Base-by-base conservation (phyloP, 2,888 invertebrate species). In the Pachydiplax longipennis region DNA sequence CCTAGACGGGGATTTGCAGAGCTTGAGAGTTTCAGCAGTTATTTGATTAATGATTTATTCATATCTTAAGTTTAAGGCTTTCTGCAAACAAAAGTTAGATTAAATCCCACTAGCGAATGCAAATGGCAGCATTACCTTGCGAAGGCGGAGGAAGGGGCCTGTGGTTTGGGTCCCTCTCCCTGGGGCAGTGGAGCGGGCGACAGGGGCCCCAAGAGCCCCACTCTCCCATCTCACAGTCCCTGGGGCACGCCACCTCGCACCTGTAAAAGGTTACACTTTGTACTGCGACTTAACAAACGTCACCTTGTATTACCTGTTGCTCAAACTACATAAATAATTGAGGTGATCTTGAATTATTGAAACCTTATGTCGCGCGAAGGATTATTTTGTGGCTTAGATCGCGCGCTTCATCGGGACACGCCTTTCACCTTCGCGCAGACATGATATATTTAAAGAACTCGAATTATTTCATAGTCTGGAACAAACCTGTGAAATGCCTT, bases 181-280 rank as follows among this genome's bases (percentile, higher is more conserved):
- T 58, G n/a, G 83, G 82, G 44, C 92, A 93, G 91, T 92, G 92
- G 13, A 95, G 94, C 0, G 95, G 95, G 91, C 95, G 95, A 92
- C 96, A 96, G 0, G 95, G 95, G 0, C 95, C 95, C 96, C 96
- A 96, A n/a, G 95, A 94, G 3, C 95, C 94, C 96, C 96, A 96
- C 37, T 95, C 94, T 0, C 95, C 95, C 0, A 96, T 95, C 92
- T 95, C 95, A 92, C 96, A 96, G 92, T 96, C 96, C 82, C 96
- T 94, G 2, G 95, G 95, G 92, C 96, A 96, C 0, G 95, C 95
- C 0, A 96, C 95, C 94, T 95, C 93, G 91, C 94, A 94, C 91
- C 93, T 93, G 90, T 13, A 12, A 58, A 58, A 10, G 31, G 31
- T 31, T 18, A 31, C 31, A 31, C 25, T 73, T 31, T 73, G 25